Conservation (phyloP, 2,888 invertebrate genomes). For the Pristionchus mayeri region DNA sequence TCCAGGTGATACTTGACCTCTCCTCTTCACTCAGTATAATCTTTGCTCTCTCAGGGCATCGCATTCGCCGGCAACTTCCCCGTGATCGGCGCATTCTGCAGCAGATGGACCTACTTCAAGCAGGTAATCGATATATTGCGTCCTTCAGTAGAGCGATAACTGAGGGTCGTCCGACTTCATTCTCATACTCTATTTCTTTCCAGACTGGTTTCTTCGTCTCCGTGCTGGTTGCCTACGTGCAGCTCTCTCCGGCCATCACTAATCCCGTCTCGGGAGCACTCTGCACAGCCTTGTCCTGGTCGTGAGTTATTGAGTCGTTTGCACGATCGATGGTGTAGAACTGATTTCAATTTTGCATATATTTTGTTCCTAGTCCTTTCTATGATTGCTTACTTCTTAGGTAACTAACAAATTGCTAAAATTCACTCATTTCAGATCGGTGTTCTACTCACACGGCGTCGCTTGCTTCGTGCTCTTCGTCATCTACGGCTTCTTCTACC, state of each 20-base stretch:
- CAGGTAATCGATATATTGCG: slow-evolving; percentile 57
- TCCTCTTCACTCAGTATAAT: not conserved
- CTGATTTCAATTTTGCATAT: too few species aligned
- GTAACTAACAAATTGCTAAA: too few species aligned
- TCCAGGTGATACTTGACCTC: slow-evolving; percentile 56
- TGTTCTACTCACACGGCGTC: slow-evolving; percentile 67
- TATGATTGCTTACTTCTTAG: slow-evolving; percentile 75
- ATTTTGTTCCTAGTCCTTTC: not conserved
- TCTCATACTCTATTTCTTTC: not conserved
- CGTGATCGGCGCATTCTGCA: slow-evolving; percentile 74
- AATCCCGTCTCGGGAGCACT: slow-evolving; percentile 63
- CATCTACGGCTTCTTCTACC: slow-evolving; percentile 61
- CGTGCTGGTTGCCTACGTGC: slow-evolving; percentile 73
- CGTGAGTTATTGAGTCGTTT: not conserved
- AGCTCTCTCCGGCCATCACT: slow-evolving; percentile 72
- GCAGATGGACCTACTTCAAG: slow-evolving; percentile 75
- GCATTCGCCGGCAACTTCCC: slow-evolving; percentile 75
- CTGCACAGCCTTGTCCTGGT: slow-evolving; percentile 46
- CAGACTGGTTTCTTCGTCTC: slow-evolving; percentile 74
- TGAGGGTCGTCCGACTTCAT: too few species aligned
- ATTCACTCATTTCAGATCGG: too few species aligned
- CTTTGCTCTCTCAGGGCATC: slow-evolving; percentile 64
- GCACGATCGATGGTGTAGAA: slow-evolving; percentile 45
- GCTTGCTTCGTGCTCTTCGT: slow-evolving; percentile 59
- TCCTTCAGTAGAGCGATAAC: not conserved